phyloP scores from a whole-genome alignment of 1,140 invertebrate genomes.

The Cydia strobilella region DNA sequence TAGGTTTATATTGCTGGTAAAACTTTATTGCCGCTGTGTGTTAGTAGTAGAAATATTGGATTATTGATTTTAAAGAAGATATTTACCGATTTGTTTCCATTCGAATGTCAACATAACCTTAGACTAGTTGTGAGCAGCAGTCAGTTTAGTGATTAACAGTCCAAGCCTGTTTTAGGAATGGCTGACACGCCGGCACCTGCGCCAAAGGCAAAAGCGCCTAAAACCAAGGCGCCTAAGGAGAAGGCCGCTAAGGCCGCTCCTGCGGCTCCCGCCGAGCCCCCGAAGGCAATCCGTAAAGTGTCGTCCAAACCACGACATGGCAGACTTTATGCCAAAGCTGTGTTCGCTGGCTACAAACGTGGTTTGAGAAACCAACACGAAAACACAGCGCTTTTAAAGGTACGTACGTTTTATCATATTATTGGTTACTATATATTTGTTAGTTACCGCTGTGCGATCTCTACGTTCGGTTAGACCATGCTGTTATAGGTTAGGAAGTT shows the following conservation, averaged over 20 bases:
- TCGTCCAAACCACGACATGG: slow-evolving; percentile 86
- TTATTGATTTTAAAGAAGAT: slow-evolving; percentile 52
- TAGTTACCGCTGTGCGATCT: background rate
- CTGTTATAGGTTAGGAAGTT: slow-evolving; percentile 7
- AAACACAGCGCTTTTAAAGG: slow-evolving; percentile 96
- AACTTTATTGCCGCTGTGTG: background rate
- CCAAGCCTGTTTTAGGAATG: slow-evolving; percentile 81
- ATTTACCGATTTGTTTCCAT: slow-evolving; percentile 54
- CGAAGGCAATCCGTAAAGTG: slow-evolving; percentile 81
- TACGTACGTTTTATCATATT: slow-evolving; percentile 61
- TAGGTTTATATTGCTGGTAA: slow-evolving; percentile 1
- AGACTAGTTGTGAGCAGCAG: slow-evolving; percentile 25
- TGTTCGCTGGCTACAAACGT: slow-evolving; percentile 99
- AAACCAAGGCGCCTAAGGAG: slow-evolving; percentile 81
- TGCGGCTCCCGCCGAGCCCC: slow-evolving; percentile 71
- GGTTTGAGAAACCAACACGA: slow-evolving; percentile 98
- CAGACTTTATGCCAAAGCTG: slow-evolving; percentile 96
- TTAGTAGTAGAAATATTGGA: slow-evolving; percentile 38
- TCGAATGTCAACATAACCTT: slow-evolving; percentile 76
- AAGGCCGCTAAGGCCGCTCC: slow-evolving; percentile 79
- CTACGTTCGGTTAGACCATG: background rate
- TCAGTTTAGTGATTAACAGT: slow-evolving; percentile 40
- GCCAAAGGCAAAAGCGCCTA: slow-evolving; percentile 82
- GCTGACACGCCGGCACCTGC: slow-evolving; percentile 82
- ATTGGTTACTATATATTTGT: background rate